A percentile compares a stretch with the other conserved stretches of the same genome.
Conservation (phyloP, 2,113 vertebrate species). For the Sander vitreus region DNA sequence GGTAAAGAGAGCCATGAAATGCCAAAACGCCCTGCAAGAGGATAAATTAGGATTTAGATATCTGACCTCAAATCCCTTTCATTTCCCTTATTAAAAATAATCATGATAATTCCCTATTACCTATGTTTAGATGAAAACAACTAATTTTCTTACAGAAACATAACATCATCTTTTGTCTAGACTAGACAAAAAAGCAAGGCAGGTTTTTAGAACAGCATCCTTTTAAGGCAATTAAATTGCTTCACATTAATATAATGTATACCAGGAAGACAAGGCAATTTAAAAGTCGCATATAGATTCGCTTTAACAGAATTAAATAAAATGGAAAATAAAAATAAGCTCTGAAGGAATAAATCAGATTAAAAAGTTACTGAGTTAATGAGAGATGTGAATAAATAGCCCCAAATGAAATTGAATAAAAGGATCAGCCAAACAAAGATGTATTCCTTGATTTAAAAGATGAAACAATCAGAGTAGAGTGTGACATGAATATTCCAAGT, state of each 20-base stretch:
- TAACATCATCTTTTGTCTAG: too few relatives aligned
- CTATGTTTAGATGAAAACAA: background rate
- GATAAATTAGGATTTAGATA: constrained; percentile 46
- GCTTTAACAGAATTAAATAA: background rate
- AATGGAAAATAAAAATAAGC: background rate
- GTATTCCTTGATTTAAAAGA: background rate
- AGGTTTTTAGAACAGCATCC: background rate
- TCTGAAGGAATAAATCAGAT: background rate
- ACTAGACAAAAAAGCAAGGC: background rate
- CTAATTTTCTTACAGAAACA: background rate
- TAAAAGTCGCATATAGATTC: background rate
- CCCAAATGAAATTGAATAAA: background rate
- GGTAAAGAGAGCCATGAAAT: constrained; percentile 80
- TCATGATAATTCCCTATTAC: background rate
- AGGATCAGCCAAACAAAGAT: background rate
- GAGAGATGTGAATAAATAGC: background rate
- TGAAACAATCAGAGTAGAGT: background rate
- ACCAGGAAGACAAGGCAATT: background rate
- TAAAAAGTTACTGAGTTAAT: background rate
- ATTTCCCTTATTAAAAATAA: background rate
- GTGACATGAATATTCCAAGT: background rate
- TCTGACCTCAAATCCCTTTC: constrained; percentile 19
- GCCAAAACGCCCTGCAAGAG: constrained; percentile 45
- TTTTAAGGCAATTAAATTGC: background rate
- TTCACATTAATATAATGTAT: background rate